phyloP scores from a whole-genome alignment of 2,888 invertebrate species.

The Arrhopalites spinosus region DNA sequence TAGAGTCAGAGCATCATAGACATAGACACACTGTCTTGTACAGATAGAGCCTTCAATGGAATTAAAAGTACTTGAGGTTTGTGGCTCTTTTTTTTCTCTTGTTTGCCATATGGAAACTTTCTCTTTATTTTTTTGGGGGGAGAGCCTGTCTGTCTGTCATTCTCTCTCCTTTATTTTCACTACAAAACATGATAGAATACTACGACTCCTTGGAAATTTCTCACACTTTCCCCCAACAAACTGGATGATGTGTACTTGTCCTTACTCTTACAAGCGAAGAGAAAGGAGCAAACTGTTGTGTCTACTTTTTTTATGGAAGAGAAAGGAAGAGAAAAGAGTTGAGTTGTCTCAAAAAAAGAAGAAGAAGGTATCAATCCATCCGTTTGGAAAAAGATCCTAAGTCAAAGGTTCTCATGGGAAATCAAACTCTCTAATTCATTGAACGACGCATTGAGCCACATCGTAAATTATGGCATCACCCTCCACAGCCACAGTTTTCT shows the following conservation, averaged over 20 bases:
- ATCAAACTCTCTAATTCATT: conserved; percentile 37
- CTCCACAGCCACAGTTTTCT: conserved; percentile 5
- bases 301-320: not conserved
- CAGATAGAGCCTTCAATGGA: not conserved
- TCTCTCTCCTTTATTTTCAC: not conserved
- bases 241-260: not conserved
- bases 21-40: no score
- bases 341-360: not conserved
- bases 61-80: conserved; percentile 7
- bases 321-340: not conserved
- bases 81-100: not conserved
- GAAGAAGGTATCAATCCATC: conserved; percentile 33
- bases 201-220: no score
- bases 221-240: not conserved
- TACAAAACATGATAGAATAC: no score
- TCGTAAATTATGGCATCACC: conserved; percentile 38
- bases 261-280: not conserved
- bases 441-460: conserved; percentile 37
- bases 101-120: not conserved
- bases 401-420: conserved; percentile 36
- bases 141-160: not conserved
- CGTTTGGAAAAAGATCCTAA: conserved; percentile 26
- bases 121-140: not conserved
- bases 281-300: not conserved
- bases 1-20: not conserved